Base-by-base conservation (phyloP, 2,888 invertebrate species). In the Calliopum simillimum region DNA sequence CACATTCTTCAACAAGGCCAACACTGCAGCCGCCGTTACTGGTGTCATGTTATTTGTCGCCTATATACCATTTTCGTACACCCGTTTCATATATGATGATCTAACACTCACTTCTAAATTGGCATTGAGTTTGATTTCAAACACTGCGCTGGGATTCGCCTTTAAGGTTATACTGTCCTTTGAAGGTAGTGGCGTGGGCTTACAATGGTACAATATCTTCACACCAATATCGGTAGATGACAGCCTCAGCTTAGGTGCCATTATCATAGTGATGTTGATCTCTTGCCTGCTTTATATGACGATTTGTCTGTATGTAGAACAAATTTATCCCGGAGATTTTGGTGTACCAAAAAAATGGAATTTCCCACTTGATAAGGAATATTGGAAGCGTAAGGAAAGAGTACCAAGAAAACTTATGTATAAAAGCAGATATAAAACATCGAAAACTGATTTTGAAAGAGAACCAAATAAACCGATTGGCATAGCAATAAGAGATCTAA, bases 231-330 rank as follows among this genome's bases (percentile, higher is more conserved):
- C 89, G 0, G 88, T 91, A 6, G 92, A 92, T 74, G 90, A 92
- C 66, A 87, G 89, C 1, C 87, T 94, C 70, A 86, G 90, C 2
- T 87, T 94, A 77, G 92, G 92, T 2, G 88, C 92, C 44, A 86
- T 95, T 49, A 74, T 93, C 1, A 91, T 95, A 88, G 81, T 96
- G 73, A 78, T 91, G 5, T 68, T 92, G 0, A 0, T 71, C 3
- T 55, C 71, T 0, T 71, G 73, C 8, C 0, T 76, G 1, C 0
- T 78, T 0, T 94, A 94, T 79, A 87, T 94, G 79, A 64, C 92
- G 1, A 81, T 95, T 25, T 91, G 96, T 0, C 87, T 95, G 75
- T 97, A 97, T 80, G 86, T 96, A 33, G 96, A 97, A 84, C 93
- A 93, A 73, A 89, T 97, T 6, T 88, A 91, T 74, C 96, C 97